Evolutionary conservation across 2,888 invertebrate species (phyloP).

Genomic region (Drosophila merina): DNA sequence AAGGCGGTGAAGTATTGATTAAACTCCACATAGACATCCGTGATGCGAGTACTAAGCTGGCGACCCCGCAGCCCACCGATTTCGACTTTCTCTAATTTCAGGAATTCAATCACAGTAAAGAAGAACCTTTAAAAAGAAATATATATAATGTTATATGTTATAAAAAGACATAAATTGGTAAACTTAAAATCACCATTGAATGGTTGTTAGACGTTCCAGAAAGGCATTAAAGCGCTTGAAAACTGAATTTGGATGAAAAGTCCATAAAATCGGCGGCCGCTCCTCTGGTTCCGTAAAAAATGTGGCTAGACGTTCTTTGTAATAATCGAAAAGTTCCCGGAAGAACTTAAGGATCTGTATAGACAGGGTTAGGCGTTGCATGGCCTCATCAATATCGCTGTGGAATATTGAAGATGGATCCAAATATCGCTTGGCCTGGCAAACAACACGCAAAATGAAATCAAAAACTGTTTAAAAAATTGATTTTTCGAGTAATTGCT

Average conservation of each 20-base stretch:
- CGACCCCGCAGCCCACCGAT: slow-evolving; percentile 95
- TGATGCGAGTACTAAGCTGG: slow-evolving; percentile 90
- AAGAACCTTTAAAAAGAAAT: slow-evolving; percentile 87
- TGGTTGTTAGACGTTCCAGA: slow-evolving; percentile 89
- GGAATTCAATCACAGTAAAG: slow-evolving; percentile 95
- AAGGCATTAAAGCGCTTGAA: slow-evolving; percentile 92
- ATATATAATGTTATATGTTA: background rate
- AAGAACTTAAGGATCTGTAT: slow-evolving; percentile 88
- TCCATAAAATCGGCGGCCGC: slow-evolving; percentile 87
- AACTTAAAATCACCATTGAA: slow-evolving; percentile 85
- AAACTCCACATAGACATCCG: slow-evolving; percentile 92
- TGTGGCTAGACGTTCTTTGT: slow-evolving; percentile 87
- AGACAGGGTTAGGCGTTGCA: slow-evolving; percentile 90
- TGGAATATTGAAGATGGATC: slow-evolving; percentile 97
- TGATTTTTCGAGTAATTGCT: slow-evolving; percentile 27
- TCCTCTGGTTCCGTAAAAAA: slow-evolving; percentile 87
- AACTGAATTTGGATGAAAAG: slow-evolving; percentile 92
- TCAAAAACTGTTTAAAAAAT: background rate
- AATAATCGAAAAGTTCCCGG: slow-evolving; percentile 88
- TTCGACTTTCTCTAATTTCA: slow-evolving; percentile 97
- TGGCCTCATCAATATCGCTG: slow-evolving; percentile 96
- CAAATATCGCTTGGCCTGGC: slow-evolving; percentile 92
- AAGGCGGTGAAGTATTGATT: slow-evolving; percentile 92
- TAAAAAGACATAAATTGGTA: too few species aligned
- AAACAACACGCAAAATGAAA: background rate